phyloP scores from a whole-genome alignment of 2,888 invertebrate genomes.

The Asteroscopus sphinx region DNA sequence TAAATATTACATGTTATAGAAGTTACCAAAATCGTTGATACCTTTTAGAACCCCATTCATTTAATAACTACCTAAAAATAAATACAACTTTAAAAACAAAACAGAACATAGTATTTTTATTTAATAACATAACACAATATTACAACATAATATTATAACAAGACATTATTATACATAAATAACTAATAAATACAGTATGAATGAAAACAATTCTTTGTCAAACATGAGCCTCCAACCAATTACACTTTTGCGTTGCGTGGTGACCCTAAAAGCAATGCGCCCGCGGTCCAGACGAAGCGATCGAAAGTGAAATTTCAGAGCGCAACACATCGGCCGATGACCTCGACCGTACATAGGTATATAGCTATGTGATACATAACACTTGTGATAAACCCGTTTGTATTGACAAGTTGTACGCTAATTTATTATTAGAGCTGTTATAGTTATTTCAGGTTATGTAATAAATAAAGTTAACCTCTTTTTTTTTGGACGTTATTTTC shows the following conservation, averaged over 20 bases:
- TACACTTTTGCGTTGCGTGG: not conserved
- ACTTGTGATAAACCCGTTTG: slow-evolving; percentile 30
- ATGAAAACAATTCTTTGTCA: too few relatives aligned
- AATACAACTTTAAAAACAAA: too few relatives aligned
- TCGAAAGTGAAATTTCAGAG: slow-evolving; percentile 68
- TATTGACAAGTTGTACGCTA: slow-evolving; percentile 10
- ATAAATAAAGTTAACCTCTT: not conserved
- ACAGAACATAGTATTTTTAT: too few relatives aligned
- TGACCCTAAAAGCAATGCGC: slow-evolving; percentile 41
- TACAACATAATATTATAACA: too few relatives aligned
- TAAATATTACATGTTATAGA: too few relatives aligned
- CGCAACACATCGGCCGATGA: slow-evolving; percentile 59
- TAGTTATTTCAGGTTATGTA: slow-evolving; percentile 29
- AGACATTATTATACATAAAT: too few relatives aligned
- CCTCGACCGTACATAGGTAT: slow-evolving; percentile 44
- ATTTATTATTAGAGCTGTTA: slow-evolving; percentile 14
- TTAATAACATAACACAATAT: too few relatives aligned
- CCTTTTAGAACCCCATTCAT: too few relatives aligned
- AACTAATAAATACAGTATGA: too few relatives aligned
- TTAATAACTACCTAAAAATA: too few relatives aligned
- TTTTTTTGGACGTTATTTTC: not conserved
- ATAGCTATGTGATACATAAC: slow-evolving; percentile 37
- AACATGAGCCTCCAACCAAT: too few relatives aligned
- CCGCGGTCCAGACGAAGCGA: slow-evolving; percentile 48
- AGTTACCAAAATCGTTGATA: too few relatives aligned